Evolutionary conservation across 2,797 vertebrate genomes (phyloP).

Genomic region (Microcaecilia unicolor): DNA sequence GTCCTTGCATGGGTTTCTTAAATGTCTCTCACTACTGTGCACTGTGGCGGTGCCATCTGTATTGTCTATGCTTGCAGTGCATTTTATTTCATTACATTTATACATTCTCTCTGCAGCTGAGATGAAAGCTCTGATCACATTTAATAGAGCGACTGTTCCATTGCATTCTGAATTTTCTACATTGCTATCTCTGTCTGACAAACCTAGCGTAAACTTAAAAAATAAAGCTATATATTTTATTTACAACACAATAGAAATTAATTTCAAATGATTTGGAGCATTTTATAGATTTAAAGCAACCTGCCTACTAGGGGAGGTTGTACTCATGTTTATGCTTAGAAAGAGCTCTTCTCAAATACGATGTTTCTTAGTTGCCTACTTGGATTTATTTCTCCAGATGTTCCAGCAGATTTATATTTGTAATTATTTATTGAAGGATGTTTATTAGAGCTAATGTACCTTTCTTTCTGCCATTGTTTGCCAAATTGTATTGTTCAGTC

Average conservation of each 20-base stretch:
- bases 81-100: neutral
- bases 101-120: neutral
- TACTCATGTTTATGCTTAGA: neutral
- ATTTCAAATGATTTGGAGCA: neutral
- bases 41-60: neutral
- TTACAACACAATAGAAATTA: neutral
- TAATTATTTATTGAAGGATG: constrained; percentile 4
- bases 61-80: neutral
- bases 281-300: neutral
- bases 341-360: neutral
- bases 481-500: neutral
- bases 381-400: constrained; percentile 4
- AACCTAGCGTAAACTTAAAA: neutral
- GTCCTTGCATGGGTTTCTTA: constrained; percentile 1
- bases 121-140: neutral
- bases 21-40: constrained; percentile 7
- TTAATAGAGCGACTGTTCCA: neutral
- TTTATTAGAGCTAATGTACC: neutral
- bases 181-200: neutral
- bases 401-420: constrained; percentile 1
- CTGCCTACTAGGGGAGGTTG: neutral
- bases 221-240: neutral
- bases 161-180: neutral
- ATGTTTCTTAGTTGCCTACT: neutral
- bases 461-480: neutral